Conservation (phyloP, 2,888 invertebrate genomes). For the Tinea semifulvella region DNA sequence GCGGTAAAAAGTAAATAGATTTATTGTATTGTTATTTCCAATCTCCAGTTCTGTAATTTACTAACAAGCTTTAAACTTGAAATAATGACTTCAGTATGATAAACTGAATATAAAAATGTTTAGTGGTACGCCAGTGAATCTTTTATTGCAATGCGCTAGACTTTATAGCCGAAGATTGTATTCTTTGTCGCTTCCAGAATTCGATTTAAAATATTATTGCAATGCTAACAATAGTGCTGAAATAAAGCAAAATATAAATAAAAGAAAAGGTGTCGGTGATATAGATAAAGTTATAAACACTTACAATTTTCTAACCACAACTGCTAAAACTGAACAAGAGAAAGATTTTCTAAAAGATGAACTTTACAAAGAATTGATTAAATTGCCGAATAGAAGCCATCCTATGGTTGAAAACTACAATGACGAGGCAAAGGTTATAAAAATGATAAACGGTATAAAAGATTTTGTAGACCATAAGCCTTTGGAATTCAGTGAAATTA, state of each 20-base stretch:
- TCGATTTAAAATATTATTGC: conserved; percentile 71
- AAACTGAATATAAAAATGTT: no score
- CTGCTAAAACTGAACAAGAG: conserved; percentile 24
- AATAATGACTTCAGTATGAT: no score
- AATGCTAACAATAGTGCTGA: conserved; percentile 65
- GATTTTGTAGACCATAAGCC: conserved; percentile 53
- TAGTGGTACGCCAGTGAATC: neutral
- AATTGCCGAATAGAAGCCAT: conserved; percentile 81
- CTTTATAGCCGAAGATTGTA: conserved; percentile 24
- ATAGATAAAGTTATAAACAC: conserved; percentile 65
- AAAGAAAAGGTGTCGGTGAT: conserved; percentile 74
- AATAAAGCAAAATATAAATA: conserved; percentile 70
- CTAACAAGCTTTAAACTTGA: no score
- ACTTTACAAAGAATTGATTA: conserved; percentile 67
- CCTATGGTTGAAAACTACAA: conserved; percentile 67
- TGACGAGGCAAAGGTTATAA: conserved; percentile 67
- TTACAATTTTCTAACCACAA: conserved; percentile 35
- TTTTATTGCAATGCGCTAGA: conserved; percentile 14
- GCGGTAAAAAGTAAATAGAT: no score
- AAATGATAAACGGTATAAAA: conserved; percentile 58
- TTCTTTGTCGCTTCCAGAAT: conserved; percentile 35
- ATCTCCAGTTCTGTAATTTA: no score
- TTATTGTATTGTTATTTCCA: no score
- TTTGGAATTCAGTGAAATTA: conserved; percentile 72
- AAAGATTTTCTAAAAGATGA: conserved; percentile 33